Conservation (phyloP, 2,113 vertebrate genomes). For the Clarias batrachus region DNA sequence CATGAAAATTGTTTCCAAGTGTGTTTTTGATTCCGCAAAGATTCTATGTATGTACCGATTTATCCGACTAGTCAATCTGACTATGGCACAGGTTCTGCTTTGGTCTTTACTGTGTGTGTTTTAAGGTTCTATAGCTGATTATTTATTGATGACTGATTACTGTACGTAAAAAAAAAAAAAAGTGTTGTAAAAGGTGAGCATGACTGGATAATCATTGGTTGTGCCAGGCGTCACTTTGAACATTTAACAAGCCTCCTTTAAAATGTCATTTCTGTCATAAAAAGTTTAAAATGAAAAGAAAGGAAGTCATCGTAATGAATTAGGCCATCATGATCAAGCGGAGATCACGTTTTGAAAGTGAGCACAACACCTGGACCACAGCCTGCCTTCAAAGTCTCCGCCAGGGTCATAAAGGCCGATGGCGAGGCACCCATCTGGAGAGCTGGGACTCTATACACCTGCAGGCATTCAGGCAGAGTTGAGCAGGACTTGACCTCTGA, state of each 20-base stretch:
- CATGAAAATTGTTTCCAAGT: neutral
- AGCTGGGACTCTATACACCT: conserved; percentile 56
- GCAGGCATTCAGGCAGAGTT: conserved; percentile 61
- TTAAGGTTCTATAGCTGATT: conserved; percentile 19
- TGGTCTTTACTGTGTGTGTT: neutral
- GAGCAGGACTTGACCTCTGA: conserved; percentile 48
- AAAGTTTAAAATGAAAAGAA: conserved; percentile 52
- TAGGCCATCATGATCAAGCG: conserved; percentile 53
- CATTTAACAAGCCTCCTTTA: conserved; percentile 55
- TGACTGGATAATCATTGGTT: conserved; percentile 18
- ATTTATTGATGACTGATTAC: conserved; percentile 1
- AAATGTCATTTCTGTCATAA: conserved; percentile 63
- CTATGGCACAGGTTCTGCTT: neutral
- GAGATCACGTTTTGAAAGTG: conserved; percentile 64
- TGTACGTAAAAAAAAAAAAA: neutral
- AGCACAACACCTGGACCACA: conserved; percentile 67
- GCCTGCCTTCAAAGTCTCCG: conserved; percentile 43
- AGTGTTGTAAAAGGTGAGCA: neutral
- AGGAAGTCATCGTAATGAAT: conserved; percentile 63
- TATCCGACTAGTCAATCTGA: neutral
- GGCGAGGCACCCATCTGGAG: conserved; percentile 54
- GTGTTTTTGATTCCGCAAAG: neutral
- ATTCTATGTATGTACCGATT: neutral
- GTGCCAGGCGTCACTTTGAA: conserved; percentile 26
- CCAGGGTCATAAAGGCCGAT: conserved; percentile 27